A percentile compares a stretch with the other conserved stretches of the same genome.
Conservation (phyloP, 2,113 vertebrate species). For the Equus quagga region DNA sequence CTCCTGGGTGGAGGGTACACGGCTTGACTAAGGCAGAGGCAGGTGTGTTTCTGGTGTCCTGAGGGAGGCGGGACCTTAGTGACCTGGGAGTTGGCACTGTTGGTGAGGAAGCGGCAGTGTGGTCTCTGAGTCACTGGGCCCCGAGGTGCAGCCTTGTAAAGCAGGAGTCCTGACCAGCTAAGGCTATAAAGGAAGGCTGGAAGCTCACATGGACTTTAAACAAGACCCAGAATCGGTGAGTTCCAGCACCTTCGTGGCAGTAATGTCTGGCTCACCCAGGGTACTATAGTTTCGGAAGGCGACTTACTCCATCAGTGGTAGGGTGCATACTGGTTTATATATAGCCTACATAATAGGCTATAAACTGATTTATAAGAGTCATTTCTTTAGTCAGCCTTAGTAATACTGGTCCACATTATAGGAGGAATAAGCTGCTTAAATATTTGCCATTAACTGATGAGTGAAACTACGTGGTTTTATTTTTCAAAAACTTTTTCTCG, state of each 20-base stretch:
- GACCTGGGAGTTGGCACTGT: background rate
- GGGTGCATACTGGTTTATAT: too few relatives aligned
- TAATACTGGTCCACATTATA: background rate
- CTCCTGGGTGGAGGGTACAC: background rate
- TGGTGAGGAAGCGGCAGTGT: accelerated
- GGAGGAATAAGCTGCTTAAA: background rate
- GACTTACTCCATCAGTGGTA: accelerated
- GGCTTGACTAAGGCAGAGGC: background rate
- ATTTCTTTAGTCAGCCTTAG: background rate
- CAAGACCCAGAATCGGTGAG: too few relatives aligned
- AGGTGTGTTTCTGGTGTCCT: too few relatives aligned
- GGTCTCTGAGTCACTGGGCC: background rate
- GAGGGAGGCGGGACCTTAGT: background rate
- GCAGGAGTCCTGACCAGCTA: too few relatives aligned
- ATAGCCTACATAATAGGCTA: background rate
- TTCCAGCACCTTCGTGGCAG: accelerated
- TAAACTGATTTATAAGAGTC: background rate
- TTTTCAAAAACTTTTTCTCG: background rate
- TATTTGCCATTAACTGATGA: background rate
- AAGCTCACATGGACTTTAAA: background rate
- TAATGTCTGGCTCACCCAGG: background rate
- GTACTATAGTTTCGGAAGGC: accelerated
- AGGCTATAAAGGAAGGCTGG: background rate
- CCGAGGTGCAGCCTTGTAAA: too few relatives aligned
- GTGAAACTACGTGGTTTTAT: background rate